A percentile compares a stretch with the other conserved stretches of the same genome.
phyloP scores from a whole-genome alignment of 2,113 vertebrate species.

The Semnornis frantzii region DNA sequence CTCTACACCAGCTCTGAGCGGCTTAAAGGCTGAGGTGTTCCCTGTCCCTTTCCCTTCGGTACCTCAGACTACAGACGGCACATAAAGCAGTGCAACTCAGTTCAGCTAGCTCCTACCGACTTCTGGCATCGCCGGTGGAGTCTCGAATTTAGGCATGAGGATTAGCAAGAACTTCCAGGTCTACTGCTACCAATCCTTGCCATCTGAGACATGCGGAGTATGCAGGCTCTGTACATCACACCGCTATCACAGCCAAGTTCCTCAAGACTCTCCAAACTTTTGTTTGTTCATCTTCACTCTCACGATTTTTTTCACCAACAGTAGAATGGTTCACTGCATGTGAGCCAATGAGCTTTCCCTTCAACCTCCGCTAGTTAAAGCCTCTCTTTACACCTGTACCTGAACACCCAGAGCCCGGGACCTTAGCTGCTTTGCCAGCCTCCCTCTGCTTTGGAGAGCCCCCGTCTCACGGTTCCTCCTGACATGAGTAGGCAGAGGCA shows the following conservation, averaged over 20 bases:
- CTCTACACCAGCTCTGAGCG: not conserved
- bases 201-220: not conserved
- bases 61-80: not conserved
- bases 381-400: not conserved
- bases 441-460: accelerated
- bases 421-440: not conserved
- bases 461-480: not conserved
- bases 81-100: accelerated
- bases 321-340: not conserved
- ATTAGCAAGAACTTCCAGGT: not conserved
- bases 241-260: not conserved
- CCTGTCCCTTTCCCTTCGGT: not conserved
- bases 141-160: not conserved
- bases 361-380: not conserved
- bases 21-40: not conserved
- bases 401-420: not conserved
- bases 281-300: not conserved
- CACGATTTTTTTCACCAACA: not conserved
- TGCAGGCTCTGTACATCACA: accelerated
- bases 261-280: not conserved
- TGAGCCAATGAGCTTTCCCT: not conserved
- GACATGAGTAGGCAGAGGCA: not conserved
- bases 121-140: not conserved
- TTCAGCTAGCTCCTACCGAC: not conserved
- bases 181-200: not conserved